Evolutionary conservation across 92 coral and sea anemone genomes (phyloP).

Genomic region (Umimayanthus kanabou): DNA sequence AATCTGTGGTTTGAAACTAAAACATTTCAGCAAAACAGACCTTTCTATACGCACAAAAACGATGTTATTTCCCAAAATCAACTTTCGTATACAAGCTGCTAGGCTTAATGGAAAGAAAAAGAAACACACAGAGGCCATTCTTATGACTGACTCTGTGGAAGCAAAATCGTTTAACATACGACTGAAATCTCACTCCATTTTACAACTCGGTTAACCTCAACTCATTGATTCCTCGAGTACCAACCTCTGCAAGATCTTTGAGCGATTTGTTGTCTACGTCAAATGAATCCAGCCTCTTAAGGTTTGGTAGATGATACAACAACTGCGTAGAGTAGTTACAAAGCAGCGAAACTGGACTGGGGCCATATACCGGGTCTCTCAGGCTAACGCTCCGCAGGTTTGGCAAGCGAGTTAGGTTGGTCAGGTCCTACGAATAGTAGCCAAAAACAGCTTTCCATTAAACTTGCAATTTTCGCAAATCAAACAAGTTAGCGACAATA

Average conservation of each 20-base stretch:
- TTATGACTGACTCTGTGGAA: no score
- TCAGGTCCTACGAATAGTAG: constrained; percentile 67
- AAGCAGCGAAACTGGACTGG: constrained; percentile 87
- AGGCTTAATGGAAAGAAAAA: no score
- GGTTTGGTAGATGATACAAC: constrained; percentile 81
- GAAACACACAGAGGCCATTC: no score
- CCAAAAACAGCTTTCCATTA: neutral
- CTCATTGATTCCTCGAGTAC: neutral
- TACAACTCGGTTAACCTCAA: no score
- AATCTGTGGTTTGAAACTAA: no score
- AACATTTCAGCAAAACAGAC: no score
- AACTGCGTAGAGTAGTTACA: constrained; percentile 95
- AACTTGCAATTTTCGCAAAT: neutral
- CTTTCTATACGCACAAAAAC: no score
- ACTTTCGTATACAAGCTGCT: no score
- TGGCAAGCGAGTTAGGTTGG: constrained; percentile 69
- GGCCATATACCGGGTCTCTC: constrained; percentile 89
- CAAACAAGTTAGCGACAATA: neutral
- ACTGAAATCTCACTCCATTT: no score
- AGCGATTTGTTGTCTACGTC: constrained; percentile 78
- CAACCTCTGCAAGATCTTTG: constrained; percentile 91
- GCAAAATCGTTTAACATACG: no score
- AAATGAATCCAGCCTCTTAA: constrained; percentile 86
- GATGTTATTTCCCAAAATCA: no score
- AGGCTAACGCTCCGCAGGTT: constrained; percentile 78